Evolutionary conservation across 2,113 vertebrate genomes (phyloP), one percentile per base, ranked within the genome.

Genomic region (Eclectus roratus): DNA sequence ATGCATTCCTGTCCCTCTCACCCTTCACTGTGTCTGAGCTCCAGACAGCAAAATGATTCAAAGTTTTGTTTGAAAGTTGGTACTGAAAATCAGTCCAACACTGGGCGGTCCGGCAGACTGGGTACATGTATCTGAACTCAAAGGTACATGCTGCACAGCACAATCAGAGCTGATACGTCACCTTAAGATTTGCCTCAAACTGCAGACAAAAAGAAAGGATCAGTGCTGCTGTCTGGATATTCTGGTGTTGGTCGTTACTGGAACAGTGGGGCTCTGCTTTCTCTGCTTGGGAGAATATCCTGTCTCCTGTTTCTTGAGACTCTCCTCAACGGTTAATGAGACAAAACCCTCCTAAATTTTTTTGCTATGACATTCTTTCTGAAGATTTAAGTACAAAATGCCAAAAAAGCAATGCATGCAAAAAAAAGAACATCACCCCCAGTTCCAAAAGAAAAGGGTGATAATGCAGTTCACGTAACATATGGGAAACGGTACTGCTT

Each of bases 391-490:
- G 85, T 91, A 66, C 0, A 1, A 91, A 90, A 95, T 82, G 72
- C 68, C 74, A 89, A 78, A 72, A 87, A 89, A 80, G 23, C 50
- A 88, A 71, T 46, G 41, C 43, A 63, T 66, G 17, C 3, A 31
- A 83, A 77, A 70, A 70, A 72, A 47, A 56, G 41, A 85, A 74
- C 44, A 41, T 89, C 85, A 88, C 74, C 84, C 82, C 39, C 65
- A 95, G 69, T 85, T 95, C 81, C 70, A 91, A 83, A 80, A 47
- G 44, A 46, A 46, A 91, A 81, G 50, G 24, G 61, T 82, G 85
- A 92, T 78, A 95, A 91, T 61, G 68, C 96, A 93, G 91, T 90
- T 91, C 89, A 89, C 14, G 8, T 85, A 93, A 74, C 89, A 92
- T 64, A 70, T 83, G 88, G 89, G 85, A 91, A 93, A 95, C 1